Evolutionary conservation across 1,140 invertebrate genomes (phyloP).

Genomic region (Dendroctonus ponderosae): DNA sequence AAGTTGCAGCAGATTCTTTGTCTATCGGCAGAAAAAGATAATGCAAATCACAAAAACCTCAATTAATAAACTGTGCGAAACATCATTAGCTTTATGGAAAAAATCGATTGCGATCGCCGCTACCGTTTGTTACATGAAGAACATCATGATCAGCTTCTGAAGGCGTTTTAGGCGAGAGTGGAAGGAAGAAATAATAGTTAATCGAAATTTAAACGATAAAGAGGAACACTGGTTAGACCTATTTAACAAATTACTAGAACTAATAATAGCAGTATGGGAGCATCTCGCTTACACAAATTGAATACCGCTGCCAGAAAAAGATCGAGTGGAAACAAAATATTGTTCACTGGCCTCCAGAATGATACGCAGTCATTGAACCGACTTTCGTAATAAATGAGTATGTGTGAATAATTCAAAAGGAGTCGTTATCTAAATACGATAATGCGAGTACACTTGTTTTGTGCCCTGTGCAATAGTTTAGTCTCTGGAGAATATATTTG

Average conservation of each 20-base stretch:
- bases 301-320: background rate
- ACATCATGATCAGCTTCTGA: too few relatives aligned
- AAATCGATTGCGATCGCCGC: too few relatives aligned
- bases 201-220: background rate
- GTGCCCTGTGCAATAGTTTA: background rate
- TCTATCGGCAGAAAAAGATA: too few relatives aligned
- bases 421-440: background rate
- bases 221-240: conserved; percentile 2
- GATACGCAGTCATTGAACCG: conserved; percentile 24
- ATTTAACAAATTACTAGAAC: conserved; percentile 16
- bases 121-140: too few relatives aligned
- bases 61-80: too few relatives aligned
- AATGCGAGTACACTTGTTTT: background rate
- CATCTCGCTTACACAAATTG: background rate
- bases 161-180: too few relatives aligned
- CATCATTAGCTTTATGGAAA: too few relatives aligned
- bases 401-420: conserved; percentile 2
- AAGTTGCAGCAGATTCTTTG: too few relatives aligned
- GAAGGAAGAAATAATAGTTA: background rate
- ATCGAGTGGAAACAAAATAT: conserved; percentile 1
- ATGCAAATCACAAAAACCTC: too few relatives aligned
- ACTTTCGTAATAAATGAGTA: conserved; percentile 10
- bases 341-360: conserved; percentile 9
- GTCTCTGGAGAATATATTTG: too few relatives aligned
- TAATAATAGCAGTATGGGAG: background rate